Evolutionary conservation across 2,888 invertebrate genomes (phyloP).

Genomic region (Drosophila silvestris): DNA sequence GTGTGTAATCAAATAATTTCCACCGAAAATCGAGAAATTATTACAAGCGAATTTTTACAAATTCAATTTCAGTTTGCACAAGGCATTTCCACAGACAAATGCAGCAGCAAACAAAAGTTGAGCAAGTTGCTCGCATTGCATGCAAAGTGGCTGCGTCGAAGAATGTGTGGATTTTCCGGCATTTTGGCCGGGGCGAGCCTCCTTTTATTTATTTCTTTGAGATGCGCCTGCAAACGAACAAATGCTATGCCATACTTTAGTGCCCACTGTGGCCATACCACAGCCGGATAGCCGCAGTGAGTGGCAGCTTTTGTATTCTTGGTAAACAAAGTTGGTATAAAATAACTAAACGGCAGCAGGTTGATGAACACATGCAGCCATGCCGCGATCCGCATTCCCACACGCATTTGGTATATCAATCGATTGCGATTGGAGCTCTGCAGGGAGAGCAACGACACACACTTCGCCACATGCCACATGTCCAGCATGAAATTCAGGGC

Average conservation of each 20-base stretch:
- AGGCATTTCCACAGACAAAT: constrained; percentile 23
- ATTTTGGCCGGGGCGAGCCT: constrained; percentile 67
- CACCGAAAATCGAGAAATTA: constrained; percentile 83
- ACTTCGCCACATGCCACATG: constrained; percentile 83
- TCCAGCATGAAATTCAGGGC: constrained; percentile 70
- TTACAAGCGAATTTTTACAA: constrained; percentile 78
- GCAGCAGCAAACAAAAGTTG: constrained; percentile 13
- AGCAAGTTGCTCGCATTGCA: constrained; percentile 67
- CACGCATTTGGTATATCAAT: constrained; percentile 82
- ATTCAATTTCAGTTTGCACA: constrained; percentile 71
- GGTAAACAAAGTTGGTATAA: constrained; percentile 84
- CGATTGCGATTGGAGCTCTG: constrained; percentile 82
- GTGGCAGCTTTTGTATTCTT: constrained; percentile 83
- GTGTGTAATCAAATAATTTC: constrained; percentile 84
- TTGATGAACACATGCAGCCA: constrained; percentile 85
- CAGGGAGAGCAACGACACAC: constrained; percentile 80
- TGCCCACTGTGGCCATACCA: not conserved
- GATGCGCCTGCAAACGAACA: constrained; percentile 58
- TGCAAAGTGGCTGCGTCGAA: constrained; percentile 75
- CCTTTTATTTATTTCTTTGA: constrained; percentile 78
- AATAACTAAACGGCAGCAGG: constrained; percentile 84
- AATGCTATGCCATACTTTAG: constrained; percentile 34
- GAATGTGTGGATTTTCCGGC: constrained; percentile 80
- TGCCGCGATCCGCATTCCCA: constrained; percentile 83
- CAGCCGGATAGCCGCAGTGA: constrained; percentile 82